Evolutionary conservation across 2,797 vertebrate genomes (phyloP), one percentile per base, ranked within the genome.

Genomic region (Paratrypauchen microcephalus): DNA sequence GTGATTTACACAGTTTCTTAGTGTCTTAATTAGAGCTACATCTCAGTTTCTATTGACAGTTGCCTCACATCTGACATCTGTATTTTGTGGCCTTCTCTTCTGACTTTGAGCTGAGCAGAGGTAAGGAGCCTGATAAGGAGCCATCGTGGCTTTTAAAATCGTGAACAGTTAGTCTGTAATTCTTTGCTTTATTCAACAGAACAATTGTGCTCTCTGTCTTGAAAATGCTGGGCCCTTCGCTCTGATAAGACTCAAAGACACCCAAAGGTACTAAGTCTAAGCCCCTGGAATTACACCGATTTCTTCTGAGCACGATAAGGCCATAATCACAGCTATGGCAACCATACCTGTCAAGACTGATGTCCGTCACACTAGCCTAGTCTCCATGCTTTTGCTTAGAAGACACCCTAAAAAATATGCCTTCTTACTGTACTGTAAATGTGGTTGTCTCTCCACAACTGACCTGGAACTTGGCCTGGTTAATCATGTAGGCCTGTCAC

Each of bases 231-330:
- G 73, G 73, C 71, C 69, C 50, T 21, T 21, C 71, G 68, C 68
- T 68, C 65, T 76, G 74, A 86, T 82, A 77, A 80, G 70, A 69
- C 77, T 82, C 72, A 83, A 82, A 85, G 75, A 79, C 73, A 61
- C 70, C 74, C 77, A 21, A 4, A 67, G 75, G 70, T 65, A 69
- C 71, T 55, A 11, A 80, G 76, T 81, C 73, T 30, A 69, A 75
- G 82, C 60, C 24, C 1, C 72, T 78, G 78, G 78, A 76, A 81
- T 78, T 30, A 71, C 57, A 55, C 48, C n/a, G 54, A 26, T 65
- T 57, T 71, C 73, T 70, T 62, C 66, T 66, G 76, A 78, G 71
- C 71, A 65, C 73, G 81, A 85, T 86, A 70, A 45, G 56, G 76
- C 76, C 12, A 50, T 75, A 74, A 79, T 81, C 76, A 65, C 76